A percentile compares a stretch with the other conserved stretches of the same genome.
Evolutionary conservation across 2,888 invertebrate genomes (phyloP).

Genomic region (Dicyrtomina minuta): DNA sequence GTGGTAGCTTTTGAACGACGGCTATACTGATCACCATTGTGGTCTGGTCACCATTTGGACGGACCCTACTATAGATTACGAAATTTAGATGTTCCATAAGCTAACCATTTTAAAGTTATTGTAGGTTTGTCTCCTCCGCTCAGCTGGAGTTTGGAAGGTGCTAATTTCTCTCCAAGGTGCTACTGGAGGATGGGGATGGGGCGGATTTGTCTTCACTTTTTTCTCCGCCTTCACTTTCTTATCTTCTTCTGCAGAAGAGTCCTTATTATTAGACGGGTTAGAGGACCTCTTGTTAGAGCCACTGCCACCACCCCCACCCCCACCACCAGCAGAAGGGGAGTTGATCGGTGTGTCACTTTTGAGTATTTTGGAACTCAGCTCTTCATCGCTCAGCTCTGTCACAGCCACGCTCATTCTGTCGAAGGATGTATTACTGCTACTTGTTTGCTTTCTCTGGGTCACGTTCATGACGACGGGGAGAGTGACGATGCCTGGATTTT

Average conservation of each 20-base stretch:
- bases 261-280: background rate
- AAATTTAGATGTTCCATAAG: background rate
- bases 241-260: background rate
- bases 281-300: too few relatives aligned
- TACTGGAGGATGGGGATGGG: background rate
- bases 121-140: constrained; percentile 20
- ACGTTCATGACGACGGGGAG: too few relatives aligned
- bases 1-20: too few relatives aligned
- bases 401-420: too few relatives aligned
- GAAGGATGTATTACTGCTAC: too few relatives aligned
- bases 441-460: too few relatives aligned
- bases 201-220: background rate
- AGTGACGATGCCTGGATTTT: background rate
- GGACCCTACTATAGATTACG: too few relatives aligned
- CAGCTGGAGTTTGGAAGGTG: constrained; percentile 7
- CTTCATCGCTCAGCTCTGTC: too few relatives aligned
- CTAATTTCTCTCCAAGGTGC: constrained; percentile 27
- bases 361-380: too few relatives aligned
- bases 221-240: background rate
- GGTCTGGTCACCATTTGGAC: too few relatives aligned
- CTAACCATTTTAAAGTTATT: constrained; percentile 24
- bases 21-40: too few relatives aligned
- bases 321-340: background rate
- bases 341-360: too few relatives aligned
- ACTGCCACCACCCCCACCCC: background rate